Percentiles rank a stretch among this genome's conserved stretches.
Conservation (phyloP, 2,888 invertebrate species). For the Charanyca ferruginea region DNA sequence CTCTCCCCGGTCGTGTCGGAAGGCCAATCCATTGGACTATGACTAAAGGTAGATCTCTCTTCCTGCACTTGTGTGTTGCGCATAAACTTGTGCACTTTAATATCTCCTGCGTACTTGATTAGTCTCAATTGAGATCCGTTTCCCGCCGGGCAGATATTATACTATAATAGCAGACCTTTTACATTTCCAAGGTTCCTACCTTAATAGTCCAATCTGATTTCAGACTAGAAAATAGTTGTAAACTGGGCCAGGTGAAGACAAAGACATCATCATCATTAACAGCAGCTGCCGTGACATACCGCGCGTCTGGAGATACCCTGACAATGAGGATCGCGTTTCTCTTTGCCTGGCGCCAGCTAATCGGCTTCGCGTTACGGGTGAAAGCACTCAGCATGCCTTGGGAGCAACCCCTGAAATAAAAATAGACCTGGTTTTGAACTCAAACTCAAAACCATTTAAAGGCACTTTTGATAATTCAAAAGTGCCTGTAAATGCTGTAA, state of each 20-base stretch:
- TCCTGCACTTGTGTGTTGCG: too few relatives aligned
- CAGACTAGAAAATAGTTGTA: conserved; percentile 69
- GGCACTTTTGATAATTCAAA: too few relatives aligned
- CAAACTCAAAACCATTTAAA: too few relatives aligned
- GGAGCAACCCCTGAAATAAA: conserved; percentile 79
- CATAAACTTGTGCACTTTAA: too few relatives aligned
- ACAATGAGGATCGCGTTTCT: conserved; percentile 68
- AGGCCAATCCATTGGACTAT: too few relatives aligned
- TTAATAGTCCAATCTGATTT: conserved; percentile 75
- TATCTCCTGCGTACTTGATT: too few relatives aligned
- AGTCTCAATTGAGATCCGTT: too few relatives aligned
- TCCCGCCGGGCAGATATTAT: too few relatives aligned
- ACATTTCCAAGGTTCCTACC: conserved; percentile 63
- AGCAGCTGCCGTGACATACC: conserved; percentile 75
- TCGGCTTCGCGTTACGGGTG: conserved; percentile 61
- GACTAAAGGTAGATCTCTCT: too few relatives aligned
- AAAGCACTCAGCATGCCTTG: conserved; percentile 73
- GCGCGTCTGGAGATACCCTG: conserved; percentile 82
- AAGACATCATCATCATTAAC: conserved; percentile 70
- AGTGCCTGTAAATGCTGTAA: too few relatives aligned
- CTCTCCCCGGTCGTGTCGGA: too few relatives aligned
- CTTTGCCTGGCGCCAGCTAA: conserved; percentile 60
- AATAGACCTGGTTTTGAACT: too few relatives aligned
- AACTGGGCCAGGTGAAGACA: conserved; percentile 79
- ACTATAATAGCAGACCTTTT: background rate